Evolutionary conservation across 2,797 vertebrate species (phyloP).

Genomic region (Botia almorhae): DNA sequence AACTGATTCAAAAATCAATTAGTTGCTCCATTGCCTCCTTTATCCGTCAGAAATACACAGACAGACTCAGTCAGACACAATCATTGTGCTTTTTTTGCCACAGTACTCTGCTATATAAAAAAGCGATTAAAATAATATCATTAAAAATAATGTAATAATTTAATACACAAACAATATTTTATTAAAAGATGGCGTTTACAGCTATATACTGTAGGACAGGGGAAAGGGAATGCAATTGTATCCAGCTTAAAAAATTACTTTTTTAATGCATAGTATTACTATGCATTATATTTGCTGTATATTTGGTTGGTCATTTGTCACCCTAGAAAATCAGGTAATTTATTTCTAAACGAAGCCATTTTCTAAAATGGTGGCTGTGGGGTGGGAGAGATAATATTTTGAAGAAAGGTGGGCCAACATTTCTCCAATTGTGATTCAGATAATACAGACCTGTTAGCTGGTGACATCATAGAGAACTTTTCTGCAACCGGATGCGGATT

Average conservation of each 20-base stretch:
- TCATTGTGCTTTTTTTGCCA: conserved; percentile 13
- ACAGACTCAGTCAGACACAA: neutral
- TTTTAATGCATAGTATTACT: neutral
- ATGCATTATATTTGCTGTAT: neutral
- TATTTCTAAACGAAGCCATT: no score
- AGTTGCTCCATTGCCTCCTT: conserved; percentile 8
- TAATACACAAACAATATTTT: neutral
- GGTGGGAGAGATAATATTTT: no score
- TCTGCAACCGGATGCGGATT: neutral
- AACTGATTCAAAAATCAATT: conserved; percentile 25
- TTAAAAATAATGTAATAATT: neutral
- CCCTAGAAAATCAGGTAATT: no score
- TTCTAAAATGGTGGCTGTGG: no score
- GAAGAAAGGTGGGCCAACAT: no score
- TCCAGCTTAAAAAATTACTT: no score
- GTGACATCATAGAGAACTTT: neutral
- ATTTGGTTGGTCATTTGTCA: no score
- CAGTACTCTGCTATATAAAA: neutral
- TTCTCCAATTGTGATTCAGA: no score
- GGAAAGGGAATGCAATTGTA: no score
- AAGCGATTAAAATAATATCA: neutral
- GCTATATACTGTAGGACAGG: neutral
- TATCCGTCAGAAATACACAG: conserved; percentile 10
- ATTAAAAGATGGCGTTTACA: neutral
- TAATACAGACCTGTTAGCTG: neutral